Evolutionary conservation across 2,888 invertebrate species (phyloP).

Genomic region (Aromia moschata): DNA sequence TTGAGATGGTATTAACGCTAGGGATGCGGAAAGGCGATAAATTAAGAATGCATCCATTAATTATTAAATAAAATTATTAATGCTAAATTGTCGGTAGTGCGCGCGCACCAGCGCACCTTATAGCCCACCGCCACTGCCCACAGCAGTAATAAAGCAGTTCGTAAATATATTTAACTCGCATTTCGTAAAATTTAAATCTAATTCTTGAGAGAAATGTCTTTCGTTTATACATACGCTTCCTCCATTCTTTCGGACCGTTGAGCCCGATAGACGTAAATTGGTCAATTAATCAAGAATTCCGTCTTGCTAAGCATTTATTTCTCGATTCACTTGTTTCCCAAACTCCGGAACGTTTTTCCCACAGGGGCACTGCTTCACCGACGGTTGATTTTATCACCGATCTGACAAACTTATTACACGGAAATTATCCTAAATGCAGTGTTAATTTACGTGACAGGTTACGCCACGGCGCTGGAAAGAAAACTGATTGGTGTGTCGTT

Average conservation of each 20-base stretch:
- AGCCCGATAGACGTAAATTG: conserved; percentile 36
- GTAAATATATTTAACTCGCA: too few relatives aligned
- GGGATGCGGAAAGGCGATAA: too few relatives aligned
- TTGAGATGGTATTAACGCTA: too few relatives aligned
- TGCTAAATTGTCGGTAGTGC: too few relatives aligned
- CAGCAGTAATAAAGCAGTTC: too few relatives aligned
- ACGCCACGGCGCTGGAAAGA: neutral
- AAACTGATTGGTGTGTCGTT: neutral
- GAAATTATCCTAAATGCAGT: neutral
- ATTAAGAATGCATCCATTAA: too few relatives aligned
- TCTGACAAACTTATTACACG: neutral
- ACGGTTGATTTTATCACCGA: conserved; percentile 6
- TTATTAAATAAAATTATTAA: too few relatives aligned
- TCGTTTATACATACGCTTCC: neutral
- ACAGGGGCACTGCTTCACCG: neutral
- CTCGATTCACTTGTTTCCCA: conserved; percentile 31
- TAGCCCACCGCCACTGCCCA: too few relatives aligned
- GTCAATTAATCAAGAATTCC: conserved; percentile 35
- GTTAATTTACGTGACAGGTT: neutral
- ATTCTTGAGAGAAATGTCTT: neutral
- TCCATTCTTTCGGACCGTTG: neutral
- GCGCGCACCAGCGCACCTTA: too few relatives aligned
- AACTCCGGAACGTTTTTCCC: neutral
- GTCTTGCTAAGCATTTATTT: conserved; percentile 30
- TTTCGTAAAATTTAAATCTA: too few relatives aligned